Base-by-base conservation (phyloP, 1,140 invertebrate genomes). In the Sarcophaga bullata region DNA sequence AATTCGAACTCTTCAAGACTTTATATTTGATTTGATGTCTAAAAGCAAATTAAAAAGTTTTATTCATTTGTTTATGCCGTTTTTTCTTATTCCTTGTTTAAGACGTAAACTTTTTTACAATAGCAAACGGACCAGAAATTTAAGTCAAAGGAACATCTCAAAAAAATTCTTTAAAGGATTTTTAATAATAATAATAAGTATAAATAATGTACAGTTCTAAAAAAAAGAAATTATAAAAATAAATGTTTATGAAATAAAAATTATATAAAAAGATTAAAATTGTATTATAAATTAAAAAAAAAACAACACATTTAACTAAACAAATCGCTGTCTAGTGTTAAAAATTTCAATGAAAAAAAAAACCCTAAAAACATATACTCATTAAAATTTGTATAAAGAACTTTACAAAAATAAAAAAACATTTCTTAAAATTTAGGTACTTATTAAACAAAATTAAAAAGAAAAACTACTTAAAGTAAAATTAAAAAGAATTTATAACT, bases 361-460 rank as follows among this genome's bases (percentile, higher is more conserved):
- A 58, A 58, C 52, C n/a, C 10, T 54, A 54, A 58, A 58, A 58
- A 58, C 54, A n/a, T 2, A 58, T 13, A 58, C 54, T 13, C 25
- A 37, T n/a, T 58, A 15, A 58, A 58, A 13, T 58, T 58, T 58
- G 54, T 58, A 58, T n/a, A 58, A 58, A 58, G n/a, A 58, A 58
- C 4, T 4, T 4, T 37, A 37, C 1, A 37, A 58, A 11, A 58
- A 58, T n/a, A 58, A 58, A 15, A n/a, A 58, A 58, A 58, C 15
- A 58, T 58, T 58, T 58, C 54, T 58, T 58, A 58, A 58, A n/a
- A 58, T 58, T 13, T 58, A 58, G 54, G 54, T 58, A 58, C 54
- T 58, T 58, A 58, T 58, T 58, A 15, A 37, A 15, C n/a, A 58
- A 58, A 58, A n/a, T 58, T 58, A 58, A 58, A 37, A 4, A 37